Conservation (phyloP, 2,113 vertebrate genomes). For the Ifrita kowaldi region DNA sequence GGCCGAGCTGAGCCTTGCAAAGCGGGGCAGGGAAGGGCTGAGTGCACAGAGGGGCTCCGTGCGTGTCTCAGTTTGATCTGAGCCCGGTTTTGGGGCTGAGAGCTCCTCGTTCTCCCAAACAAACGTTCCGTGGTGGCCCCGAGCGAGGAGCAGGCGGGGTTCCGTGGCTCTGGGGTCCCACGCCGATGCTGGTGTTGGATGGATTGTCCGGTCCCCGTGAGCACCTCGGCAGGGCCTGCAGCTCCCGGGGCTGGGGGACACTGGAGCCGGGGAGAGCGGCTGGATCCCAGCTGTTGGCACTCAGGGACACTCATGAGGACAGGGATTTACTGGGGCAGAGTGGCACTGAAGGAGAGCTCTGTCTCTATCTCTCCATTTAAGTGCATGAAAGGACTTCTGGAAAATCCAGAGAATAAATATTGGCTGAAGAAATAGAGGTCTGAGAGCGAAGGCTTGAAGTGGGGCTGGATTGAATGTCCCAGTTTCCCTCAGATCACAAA, state of each 20-base stretch:
- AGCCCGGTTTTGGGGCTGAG: fast-evolving
- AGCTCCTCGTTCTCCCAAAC: fast-evolving
- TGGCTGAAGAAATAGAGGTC: not conserved
- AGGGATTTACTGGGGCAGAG: not conserved
- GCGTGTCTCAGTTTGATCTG: fast-evolving
- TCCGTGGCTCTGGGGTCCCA: fast-evolving
- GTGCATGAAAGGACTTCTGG: not conserved
- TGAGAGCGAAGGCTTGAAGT: not conserved
- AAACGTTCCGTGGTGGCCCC: fast-evolving
- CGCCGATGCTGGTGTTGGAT: not conserved
- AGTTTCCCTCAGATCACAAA: not conserved
- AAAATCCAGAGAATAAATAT: not conserved
- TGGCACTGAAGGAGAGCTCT: not conserved
- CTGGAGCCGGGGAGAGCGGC: not conserved
- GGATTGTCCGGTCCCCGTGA: fast-evolving
- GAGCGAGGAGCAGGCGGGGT: not conserved
- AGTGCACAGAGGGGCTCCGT: fast-evolving
- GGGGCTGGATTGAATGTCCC: not conserved
- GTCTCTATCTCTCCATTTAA: not conserved
- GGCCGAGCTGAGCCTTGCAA: not conserved
- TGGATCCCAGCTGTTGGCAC: fast-evolving
- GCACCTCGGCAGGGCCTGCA: fast-evolving
- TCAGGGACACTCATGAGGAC: fast-evolving
- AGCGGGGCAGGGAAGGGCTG: not conserved
- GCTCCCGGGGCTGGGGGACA: fast-evolving